phyloP scores from a whole-genome alignment of 92 coral and sea anemone species.

The Porites rus region DNA sequence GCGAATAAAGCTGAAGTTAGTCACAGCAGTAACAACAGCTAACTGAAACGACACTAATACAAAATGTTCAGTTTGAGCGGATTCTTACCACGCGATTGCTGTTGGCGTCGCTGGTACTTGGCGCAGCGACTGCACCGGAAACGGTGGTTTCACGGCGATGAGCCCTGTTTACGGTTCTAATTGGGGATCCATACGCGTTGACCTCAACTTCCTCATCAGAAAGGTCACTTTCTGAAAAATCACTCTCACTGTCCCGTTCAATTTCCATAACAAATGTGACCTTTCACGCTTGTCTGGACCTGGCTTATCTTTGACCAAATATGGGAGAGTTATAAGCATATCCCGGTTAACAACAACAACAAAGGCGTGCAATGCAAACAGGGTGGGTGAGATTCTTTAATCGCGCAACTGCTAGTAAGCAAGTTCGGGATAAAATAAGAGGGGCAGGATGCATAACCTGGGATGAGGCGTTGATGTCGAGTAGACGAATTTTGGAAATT shows the following conservation, averaged over 20 bases:
- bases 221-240: neutral
- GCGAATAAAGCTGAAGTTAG: too few species aligned
- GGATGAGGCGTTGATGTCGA: constrained; percentile 52
- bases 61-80: neutral
- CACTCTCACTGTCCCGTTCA: neutral
- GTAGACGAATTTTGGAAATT: constrained; percentile 32
- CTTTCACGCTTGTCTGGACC: neutral
- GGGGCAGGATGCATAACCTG: constrained; percentile 21
- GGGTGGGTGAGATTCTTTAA: neutral
- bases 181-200: constrained; percentile 2
- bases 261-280: neutral
- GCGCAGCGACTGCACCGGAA: neutral
- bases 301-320: neutral
- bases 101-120: neutral
- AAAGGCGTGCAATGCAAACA: neutral
- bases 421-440: constrained; percentile 21
- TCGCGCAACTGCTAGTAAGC: constrained; percentile 17
- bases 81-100: constrained; percentile 26
- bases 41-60: neutral
- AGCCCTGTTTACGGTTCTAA: too few species aligned
- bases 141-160: neutral
- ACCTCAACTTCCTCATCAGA: neutral
- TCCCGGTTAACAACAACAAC: constrained; percentile 8
- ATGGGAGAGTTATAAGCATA: neutral
- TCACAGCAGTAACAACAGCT: neutral